Percentiles rank a stretch among this genome's conserved stretches.
Evolutionary conservation across 2,797 vertebrate genomes (phyloP).

Genomic region (Lates japonicus): DNA sequence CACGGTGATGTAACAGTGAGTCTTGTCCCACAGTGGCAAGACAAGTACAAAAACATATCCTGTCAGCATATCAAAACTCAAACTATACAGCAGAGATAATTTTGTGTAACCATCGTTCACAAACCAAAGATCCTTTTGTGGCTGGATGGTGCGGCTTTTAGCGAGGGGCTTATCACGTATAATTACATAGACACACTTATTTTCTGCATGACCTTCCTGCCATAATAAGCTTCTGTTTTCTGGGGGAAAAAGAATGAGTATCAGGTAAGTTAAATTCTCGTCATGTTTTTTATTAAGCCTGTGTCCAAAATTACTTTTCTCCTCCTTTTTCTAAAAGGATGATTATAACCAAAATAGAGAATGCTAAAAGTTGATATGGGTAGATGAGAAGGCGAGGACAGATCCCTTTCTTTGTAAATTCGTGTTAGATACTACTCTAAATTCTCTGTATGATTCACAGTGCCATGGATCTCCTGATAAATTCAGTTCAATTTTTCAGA

Average conservation of each 20-base stretch:
- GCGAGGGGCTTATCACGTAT: conserved; percentile 75
- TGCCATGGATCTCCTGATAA: background rate
- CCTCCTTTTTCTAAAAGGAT: conserved; percentile 41
- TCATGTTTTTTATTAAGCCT: conserved; percentile 66
- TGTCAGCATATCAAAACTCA: conserved; percentile 60
- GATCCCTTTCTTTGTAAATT: conserved; percentile 26
- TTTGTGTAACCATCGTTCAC: conserved; percentile 62
- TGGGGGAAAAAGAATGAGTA: conserved; percentile 74
- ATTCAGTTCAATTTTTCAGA: conserved; percentile 10
- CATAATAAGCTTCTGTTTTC: conserved; percentile 84
- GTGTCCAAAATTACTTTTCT: conserved; percentile 64
- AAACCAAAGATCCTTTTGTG: conserved; percentile 65
- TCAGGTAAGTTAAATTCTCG: conserved; percentile 83
- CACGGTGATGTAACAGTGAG: background rate
- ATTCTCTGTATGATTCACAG: conserved; percentile 14
- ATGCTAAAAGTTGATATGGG: conserved; percentile 50
- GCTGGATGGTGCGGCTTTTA: conserved; percentile 78
- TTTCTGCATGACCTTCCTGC: conserved; percentile 84
- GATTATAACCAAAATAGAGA: conserved; percentile 51
- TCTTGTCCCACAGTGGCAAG: background rate
- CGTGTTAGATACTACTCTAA: conserved; percentile 14
- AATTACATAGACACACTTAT: conserved; percentile 86
- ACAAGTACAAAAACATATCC: conserved; percentile 20
- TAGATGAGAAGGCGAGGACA: conserved; percentile 6
- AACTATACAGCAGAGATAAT: conserved; percentile 56